Evolutionary conservation across 2,113 vertebrate genomes (phyloP).

Genomic region (Hemiprocne comata): DNA sequence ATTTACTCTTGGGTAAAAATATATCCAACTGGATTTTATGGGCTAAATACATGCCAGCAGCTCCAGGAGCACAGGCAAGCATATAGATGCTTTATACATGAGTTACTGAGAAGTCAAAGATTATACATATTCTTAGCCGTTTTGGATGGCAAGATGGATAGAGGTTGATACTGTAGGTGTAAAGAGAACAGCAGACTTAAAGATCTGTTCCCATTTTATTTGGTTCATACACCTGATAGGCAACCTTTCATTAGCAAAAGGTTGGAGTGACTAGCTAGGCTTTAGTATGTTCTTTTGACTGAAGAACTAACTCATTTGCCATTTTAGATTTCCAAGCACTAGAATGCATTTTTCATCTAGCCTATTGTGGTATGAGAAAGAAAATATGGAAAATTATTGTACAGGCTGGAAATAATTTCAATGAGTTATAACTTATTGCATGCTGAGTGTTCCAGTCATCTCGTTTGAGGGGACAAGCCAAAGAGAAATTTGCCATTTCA

Average conservation of each 20-base stretch:
- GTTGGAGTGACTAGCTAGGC: neutral
- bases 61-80: neutral
- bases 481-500: neutral
- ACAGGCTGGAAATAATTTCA: neutral
- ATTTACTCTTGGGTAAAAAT: neutral
- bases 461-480: neutral
- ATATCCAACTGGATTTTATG: neutral
- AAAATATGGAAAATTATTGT: neutral
- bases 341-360: neutral
- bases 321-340: neutral
- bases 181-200: neutral
- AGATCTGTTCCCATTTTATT: neutral
- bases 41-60: neutral
- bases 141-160: neutral
- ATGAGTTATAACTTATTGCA: neutral
- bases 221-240: accelerated
- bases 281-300: neutral
- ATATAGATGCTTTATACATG: neutral
- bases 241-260: neutral
- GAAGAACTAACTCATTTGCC: neutral
- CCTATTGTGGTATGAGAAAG: neutral
- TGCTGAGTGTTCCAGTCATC: neutral
- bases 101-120: neutral
- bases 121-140: neutral
- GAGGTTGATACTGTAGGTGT: neutral